Conservation (phyloP, 2,888 invertebrate genomes). For the Polietes domitor region DNA sequence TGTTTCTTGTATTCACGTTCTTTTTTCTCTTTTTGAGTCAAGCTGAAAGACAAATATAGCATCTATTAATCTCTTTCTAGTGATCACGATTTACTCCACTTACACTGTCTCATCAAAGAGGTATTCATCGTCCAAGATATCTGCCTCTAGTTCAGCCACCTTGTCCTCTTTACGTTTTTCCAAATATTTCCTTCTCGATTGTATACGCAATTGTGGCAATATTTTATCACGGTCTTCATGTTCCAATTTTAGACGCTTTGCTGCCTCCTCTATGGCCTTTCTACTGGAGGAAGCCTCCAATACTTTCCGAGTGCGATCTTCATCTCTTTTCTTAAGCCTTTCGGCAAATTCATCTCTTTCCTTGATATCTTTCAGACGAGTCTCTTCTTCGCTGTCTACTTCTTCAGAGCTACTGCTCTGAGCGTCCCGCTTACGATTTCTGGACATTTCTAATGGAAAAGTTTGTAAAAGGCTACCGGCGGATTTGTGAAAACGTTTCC, state of each 20-base stretch:
- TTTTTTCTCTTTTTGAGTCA: constrained; percentile 92
- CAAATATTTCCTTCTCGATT: constrained; percentile 96
- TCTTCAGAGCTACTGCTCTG: constrained; percentile 75
- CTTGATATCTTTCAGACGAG: constrained; percentile 90
- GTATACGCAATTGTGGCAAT: constrained; percentile 92
- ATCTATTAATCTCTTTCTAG: too few species aligned
- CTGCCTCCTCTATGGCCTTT: constrained; percentile 92
- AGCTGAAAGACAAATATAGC: constrained; percentile 83
- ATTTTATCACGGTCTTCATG: constrained; percentile 92
- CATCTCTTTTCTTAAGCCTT: constrained; percentile 93
- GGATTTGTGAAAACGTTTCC: constrained; percentile 13
- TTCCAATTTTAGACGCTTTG: constrained; percentile 93
- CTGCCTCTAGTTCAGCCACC: constrained; percentile 95
- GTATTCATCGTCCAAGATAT: constrained; percentile 97
- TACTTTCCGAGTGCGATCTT: constrained; percentile 91
- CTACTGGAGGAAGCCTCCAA: constrained; percentile 84
- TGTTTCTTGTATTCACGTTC: constrained; percentile 95
- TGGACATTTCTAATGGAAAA: constrained; percentile 71
- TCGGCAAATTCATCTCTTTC: constrained; percentile 97
- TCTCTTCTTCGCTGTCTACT: constrained; percentile 89
- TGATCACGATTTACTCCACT: too few species aligned
- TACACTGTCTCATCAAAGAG: constrained; percentile 94
- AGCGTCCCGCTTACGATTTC: constrained; percentile 72
- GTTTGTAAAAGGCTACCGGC: too few species aligned
- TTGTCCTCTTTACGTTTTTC: constrained; percentile 98